Conservation (phyloP, 2,888 invertebrate genomes). For the Brachycybe producta region DNA sequence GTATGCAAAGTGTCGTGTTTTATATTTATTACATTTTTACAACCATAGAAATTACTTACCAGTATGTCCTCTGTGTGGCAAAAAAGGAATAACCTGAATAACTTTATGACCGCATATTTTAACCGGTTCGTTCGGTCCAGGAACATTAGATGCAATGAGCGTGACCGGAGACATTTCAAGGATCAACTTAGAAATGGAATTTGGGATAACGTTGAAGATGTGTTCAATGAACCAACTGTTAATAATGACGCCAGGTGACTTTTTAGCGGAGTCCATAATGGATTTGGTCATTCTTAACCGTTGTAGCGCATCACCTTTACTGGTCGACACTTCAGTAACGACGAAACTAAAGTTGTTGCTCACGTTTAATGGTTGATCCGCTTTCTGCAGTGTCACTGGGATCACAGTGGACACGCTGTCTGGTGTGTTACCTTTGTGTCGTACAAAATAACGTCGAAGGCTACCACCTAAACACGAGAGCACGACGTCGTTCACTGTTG, state of each 20-base stretch:
- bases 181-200: not conserved
- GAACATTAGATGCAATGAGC: slow-evolving; percentile 10
- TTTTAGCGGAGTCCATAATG: slow-evolving; percentile 5
- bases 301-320: not conserved
- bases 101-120: not conserved
- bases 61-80: slow-evolving; percentile 5
- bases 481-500: slow-evolving; percentile 9
- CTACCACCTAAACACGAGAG: slow-evolving; percentile 8
- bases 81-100: slow-evolving; percentile 1
- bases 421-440: not conserved
- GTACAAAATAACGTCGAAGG: slow-evolving; percentile 1
- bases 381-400: slow-evolving; percentile 4
- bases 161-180: slow-evolving; percentile 4
- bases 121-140: not conserved
- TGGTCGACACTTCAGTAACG: slow-evolving; percentile 1
- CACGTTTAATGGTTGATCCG: slow-evolving; percentile 1
- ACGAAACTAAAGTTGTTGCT: slow-evolving; percentile 7
- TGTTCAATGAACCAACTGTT: slow-evolving; percentile 2
- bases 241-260: slow-evolving; percentile 5
- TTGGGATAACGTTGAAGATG: slow-evolving; percentile 2
- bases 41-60: slow-evolving; percentile 7
- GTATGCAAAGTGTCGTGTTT: no score
- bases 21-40: no score
- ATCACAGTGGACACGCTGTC: not conserved
- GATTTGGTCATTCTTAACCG: slow-evolving; percentile 5